These are phyloP conservation scores for Drosophila varians DNA, from an alignment of 1,140 invertebrate species.

Conservation along the genomic window DNA sequence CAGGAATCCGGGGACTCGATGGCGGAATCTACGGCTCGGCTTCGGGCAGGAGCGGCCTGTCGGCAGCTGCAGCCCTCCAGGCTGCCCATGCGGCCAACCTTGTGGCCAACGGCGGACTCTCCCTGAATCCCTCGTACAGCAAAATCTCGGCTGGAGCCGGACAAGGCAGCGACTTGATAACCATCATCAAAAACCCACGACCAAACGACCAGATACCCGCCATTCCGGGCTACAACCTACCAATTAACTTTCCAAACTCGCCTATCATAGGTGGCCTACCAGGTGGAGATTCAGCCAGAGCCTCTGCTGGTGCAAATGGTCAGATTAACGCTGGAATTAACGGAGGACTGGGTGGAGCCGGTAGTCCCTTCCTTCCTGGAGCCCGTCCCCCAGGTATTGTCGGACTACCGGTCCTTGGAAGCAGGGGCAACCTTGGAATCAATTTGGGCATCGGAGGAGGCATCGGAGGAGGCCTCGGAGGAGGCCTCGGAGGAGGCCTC, in stretches of 20 bases:
- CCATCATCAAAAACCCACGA: slow-evolving; percentile 26
- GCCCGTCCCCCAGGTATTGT: too few relatives aligned
- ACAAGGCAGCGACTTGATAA: slow-evolving; percentile 36
- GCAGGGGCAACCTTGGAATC: neutral
- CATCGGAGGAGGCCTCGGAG: neutral
- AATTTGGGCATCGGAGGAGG: neutral
- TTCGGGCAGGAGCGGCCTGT: neutral
- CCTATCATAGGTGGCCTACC: neutral
- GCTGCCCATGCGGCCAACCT: slow-evolving; percentile 1
- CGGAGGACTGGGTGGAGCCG: too few relatives aligned
- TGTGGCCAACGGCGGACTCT: neutral
- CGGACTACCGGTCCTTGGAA: too few relatives aligned
- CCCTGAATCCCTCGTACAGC: neutral
- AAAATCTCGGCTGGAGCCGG: slow-evolving; percentile 9
- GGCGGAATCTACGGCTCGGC: neutral
- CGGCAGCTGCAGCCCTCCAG: slow-evolving; percentile 7
- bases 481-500: slow-evolving; percentile 16
- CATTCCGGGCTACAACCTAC: slow-evolving; percentile 1
- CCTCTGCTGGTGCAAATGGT: too few relatives aligned
- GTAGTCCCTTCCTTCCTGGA: too few relatives aligned
- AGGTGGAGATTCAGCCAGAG: too few relatives aligned
- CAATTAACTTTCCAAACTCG: neutral
- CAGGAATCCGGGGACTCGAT: slow-evolving; percentile 6
- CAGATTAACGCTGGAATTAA: too few relatives aligned
- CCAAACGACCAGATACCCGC: neutral